A percentile compares a stretch with the other conserved stretches of the same genome.
These are phyloP conservation scores for Hirudinaria manillensis DNA, from an alignment of 2,888 invertebrate genomes.

Conservation along the genomic window DNA sequence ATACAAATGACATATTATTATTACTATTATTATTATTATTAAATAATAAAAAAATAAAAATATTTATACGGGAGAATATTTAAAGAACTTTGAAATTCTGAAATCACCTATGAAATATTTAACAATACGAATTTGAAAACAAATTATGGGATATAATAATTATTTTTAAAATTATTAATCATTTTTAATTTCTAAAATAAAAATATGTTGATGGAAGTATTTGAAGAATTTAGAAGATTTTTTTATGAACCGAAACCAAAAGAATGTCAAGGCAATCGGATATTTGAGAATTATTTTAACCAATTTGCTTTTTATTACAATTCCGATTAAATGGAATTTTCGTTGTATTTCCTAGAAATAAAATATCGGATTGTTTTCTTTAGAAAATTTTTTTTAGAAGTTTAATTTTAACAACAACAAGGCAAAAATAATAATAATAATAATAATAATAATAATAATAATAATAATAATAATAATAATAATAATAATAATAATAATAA, in stretches of 20 bases:
- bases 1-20: too few species aligned
- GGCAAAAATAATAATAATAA: background rate
- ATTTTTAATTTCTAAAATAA: background rate
- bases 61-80: background rate
- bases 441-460: background rate
- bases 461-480: background rate
- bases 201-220: background rate
- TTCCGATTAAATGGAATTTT: background rate
- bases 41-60: background rate
- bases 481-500: background rate
- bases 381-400: background rate
- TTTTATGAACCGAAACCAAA: too few species aligned
- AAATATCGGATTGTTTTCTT: too few species aligned
- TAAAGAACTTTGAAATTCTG: background rate
- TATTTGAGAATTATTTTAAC: background rate
- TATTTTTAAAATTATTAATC: background rate
- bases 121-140: background rate
- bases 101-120: background rate
- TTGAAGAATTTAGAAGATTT: slow-evolving; percentile 5
- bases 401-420: too few species aligned
- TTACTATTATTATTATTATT: too few species aligned
- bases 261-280: background rate
- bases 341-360: background rate
- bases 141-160: background rate
- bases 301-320: background rate